Conservation (phyloP, 2,888 invertebrate genomes). For the Tiphia femorata region DNA sequence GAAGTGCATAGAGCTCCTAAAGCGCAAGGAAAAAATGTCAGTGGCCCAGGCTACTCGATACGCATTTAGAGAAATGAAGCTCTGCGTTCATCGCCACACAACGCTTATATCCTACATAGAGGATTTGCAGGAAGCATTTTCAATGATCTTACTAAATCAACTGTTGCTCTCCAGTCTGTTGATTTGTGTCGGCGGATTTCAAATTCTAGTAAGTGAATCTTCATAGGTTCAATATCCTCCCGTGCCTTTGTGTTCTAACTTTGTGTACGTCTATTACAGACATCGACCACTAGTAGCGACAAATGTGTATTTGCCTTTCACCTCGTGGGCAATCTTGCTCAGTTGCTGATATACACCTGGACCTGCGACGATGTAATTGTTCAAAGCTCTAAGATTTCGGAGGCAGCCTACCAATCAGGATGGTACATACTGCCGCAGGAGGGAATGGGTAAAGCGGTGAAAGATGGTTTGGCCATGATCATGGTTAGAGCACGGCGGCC, state of each 20-base stretch:
- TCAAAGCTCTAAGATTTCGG: slow-evolving; percentile 9
- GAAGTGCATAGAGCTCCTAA: slow-evolving; percentile 1
- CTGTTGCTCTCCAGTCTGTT: slow-evolving; percentile 30
- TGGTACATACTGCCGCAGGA: slow-evolving; percentile 16
- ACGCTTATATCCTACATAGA: slow-evolving; percentile 35
- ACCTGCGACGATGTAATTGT: slow-evolving; percentile 6
- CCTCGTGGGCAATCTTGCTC: slow-evolving; percentile 6
- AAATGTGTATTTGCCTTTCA: too few relatives aligned
- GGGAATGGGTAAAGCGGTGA: slow-evolving; percentile 2
- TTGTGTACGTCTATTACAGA: too few relatives aligned
- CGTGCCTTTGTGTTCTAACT: too few relatives aligned
- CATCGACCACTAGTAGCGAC: too few relatives aligned
- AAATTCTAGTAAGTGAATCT: slow-evolving; percentile 33
- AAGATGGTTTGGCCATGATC: slow-evolving; percentile 24
- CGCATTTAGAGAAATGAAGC: slow-evolving; percentile 17
- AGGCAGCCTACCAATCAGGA: slow-evolving; percentile 22
- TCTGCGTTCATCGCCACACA: slow-evolving; percentile 33
- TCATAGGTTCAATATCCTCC: too few relatives aligned
- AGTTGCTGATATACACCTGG: slow-evolving; percentile 21
- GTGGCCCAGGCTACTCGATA: neutral
- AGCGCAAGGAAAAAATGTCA: too few relatives aligned
- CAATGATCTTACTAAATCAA: slow-evolving; percentile 33
- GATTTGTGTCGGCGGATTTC: slow-evolving; percentile 32
- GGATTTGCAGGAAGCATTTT: slow-evolving; percentile 37
- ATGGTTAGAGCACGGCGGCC: slow-evolving; percentile 32